Conservation (phyloP, 1,140 invertebrate genomes). For the Ganaspis sp. region DNA sequence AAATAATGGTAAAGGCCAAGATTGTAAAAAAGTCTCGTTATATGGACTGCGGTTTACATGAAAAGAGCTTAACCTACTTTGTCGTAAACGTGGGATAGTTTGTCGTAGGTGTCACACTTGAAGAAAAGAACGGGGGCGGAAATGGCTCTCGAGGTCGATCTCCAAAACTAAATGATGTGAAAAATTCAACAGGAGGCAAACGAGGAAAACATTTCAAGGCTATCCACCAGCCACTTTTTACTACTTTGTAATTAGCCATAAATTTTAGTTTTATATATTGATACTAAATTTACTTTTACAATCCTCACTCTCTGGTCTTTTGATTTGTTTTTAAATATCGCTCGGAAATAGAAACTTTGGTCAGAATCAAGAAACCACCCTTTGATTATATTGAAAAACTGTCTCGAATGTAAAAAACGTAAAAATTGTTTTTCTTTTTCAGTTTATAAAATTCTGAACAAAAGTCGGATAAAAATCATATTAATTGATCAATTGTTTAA, state of each 20-base stretch:
- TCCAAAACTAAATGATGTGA: conserved; percentile 5
- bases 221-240: neutral
- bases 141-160: neutral
- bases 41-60: conserved; percentile 9
- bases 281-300: too few species aligned
- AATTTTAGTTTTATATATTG: conserved; percentile 31
- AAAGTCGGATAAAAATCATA: too few species aligned
- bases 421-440: too few species aligned
- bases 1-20: conserved; percentile 12
- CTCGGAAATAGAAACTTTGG: too few species aligned
- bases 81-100: conserved; percentile 25
- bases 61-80: conserved; percentile 25
- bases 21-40: conserved; percentile 6
- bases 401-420: too few species aligned
- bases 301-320: too few species aligned
- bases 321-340: too few species aligned
- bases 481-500: too few species aligned
- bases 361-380: too few species aligned
- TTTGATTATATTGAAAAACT: too few species aligned
- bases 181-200: conserved; percentile 17
- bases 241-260: neutral
- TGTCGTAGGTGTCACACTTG: neutral
- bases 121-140: neutral
- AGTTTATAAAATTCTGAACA: too few species aligned
- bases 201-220: neutral